Base-by-base conservation (phyloP, 2,113 vertebrate genomes). In the Probosciger aterrimus region DNA sequence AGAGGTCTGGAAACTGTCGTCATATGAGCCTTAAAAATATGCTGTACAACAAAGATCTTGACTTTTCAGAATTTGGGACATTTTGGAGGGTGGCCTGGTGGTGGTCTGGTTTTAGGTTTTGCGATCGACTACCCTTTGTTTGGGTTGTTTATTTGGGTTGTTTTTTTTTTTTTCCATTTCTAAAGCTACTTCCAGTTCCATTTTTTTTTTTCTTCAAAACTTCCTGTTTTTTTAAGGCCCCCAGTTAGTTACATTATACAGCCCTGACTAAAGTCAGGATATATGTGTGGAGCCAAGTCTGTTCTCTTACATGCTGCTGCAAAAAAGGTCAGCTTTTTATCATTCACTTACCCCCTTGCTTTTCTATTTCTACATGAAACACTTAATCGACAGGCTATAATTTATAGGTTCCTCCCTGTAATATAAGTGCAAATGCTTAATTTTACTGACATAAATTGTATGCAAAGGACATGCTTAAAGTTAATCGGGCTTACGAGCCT, bases 1-100 rank as follows among this genome's bases (percentile, higher is more conserved):
- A 82, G 14, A 31, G 80, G 7, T 94, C 92, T 96, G 95, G 96
- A 94, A 94, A 93, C n/a, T 87, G 62, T 93, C 95, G 65, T 68
- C 65, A 37, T 68, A 59, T 37, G 47, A 81, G 62, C 70, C 69
- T 90, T 84, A 83, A 86, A 97, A 97, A 93, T 86, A 75, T 8
- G 52, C 47, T 69, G 17, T 84, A 65, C 31, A 91, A 75, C 65
- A 93, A 92, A 88, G 88, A 92, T 49, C 62, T 52, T 88, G 82
- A 92, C 86, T 93, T 96, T 92, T 83, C 46, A 60, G 94, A 88
- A 37, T 68, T 78, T 64, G 62, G 47, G 86, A 83, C 67, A 35
- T 85, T 91, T 95, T 68, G 77, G 76, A 90, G 60, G 10, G 41
- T 46, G 47, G 79, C 44, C 91, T 92, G 63, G 28, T 88, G 39